Percentiles rank a stretch among this genome's conserved stretches.
phyloP scores from a whole-genome alignment of 2,888 invertebrate genomes.

The Nemotelus nigrinus region DNA sequence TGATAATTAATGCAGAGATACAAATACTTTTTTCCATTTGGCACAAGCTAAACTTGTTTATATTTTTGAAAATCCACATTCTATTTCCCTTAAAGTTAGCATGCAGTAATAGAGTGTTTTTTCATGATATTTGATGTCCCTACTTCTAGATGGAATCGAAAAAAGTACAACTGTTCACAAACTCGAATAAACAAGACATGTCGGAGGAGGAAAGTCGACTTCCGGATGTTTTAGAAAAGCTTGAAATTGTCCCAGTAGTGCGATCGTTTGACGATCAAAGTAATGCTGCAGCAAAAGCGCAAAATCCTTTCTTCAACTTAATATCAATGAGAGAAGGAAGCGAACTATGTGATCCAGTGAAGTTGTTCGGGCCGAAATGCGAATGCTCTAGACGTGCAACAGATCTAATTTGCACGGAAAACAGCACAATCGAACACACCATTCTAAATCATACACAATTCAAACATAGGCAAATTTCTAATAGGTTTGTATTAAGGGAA shows the following conservation, averaged over 20 bases:
- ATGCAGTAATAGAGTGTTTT: background rate
- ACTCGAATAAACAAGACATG: slow-evolving; percentile 18
- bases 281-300: slow-evolving; percentile 51
- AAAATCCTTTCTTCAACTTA: slow-evolving; percentile 53
- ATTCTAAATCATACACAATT: slow-evolving; percentile 50
- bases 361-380: slow-evolving; percentile 50
- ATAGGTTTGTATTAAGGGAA: slow-evolving; percentile 50
- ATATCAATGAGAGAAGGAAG: slow-evolving; percentile 60
- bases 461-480: slow-evolving; percentile 47
- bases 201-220: slow-evolving; percentile 54
- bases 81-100: background rate
- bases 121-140: background rate
- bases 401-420: background rate
- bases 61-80: background rate
- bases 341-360: slow-evolving; percentile 41
- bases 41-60: slow-evolving; percentile 4
- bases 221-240: slow-evolving; percentile 68
- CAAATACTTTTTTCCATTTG: background rate
- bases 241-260: slow-evolving; percentile 68
- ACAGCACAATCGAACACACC: slow-evolving; percentile 45
- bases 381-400: slow-evolving; percentile 33
- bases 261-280: slow-evolving; percentile 53
- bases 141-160: slow-evolving; percentile 37
- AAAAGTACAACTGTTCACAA: slow-evolving; percentile 28
- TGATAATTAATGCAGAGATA: background rate